Conservation (phyloP, 2,797 vertebrate species). For the Hapalemur alaotrensis region DNA sequence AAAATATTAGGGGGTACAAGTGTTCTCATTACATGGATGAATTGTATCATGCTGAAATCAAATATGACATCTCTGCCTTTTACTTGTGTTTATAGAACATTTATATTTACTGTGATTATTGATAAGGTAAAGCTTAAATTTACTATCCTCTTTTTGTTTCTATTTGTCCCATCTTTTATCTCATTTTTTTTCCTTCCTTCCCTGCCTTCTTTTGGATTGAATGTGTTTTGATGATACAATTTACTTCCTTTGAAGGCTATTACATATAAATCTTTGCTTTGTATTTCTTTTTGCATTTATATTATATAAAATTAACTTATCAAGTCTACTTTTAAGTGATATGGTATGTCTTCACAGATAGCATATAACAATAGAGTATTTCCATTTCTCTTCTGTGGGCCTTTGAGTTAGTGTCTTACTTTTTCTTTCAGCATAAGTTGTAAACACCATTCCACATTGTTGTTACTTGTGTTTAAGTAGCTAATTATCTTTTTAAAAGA, state of each 20-base stretch:
- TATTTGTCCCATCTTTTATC: background rate
- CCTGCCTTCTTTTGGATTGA: background rate
- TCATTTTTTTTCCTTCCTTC: background rate
- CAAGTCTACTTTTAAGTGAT: background rate
- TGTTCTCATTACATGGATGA: too few relatives aligned
- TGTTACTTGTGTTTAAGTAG: background rate
- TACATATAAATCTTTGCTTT: background rate
- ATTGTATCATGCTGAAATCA: background rate
- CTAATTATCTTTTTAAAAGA: background rate
- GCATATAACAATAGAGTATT: background rate
- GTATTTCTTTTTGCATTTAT: background rate
- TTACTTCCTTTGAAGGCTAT: background rate
- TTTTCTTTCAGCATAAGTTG: background rate
- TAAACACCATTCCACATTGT: background rate
- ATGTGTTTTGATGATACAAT: background rate
- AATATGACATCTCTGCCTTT: background rate
- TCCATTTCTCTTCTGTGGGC: background rate
- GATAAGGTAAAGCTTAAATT: background rate
- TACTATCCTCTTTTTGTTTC: background rate
- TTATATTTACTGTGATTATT: background rate
- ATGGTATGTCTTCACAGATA: background rate
- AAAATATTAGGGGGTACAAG: too few relatives aligned
- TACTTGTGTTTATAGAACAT: background rate
- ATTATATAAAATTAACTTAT: background rate
- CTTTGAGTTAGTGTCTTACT: background rate